Evolutionary conservation across 2,888 invertebrate species (phyloP).

Genomic region (Dicyrtomina minuta): DNA sequence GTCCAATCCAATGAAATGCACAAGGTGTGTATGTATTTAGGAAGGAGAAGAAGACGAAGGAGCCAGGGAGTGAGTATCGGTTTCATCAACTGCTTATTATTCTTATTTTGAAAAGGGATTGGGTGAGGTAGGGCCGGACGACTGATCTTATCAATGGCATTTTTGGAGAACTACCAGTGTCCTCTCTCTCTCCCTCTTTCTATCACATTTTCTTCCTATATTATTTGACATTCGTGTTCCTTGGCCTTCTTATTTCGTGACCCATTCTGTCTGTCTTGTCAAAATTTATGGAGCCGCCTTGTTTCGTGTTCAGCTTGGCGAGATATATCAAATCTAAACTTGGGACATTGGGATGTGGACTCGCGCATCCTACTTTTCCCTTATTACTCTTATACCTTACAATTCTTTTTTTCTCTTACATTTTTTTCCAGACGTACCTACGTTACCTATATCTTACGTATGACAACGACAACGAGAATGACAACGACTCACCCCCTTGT

Average conservation of each 20-base stretch:
- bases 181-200: constrained; percentile 23
- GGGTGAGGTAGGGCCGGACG: constrained; percentile 33
- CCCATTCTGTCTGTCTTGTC: constrained; percentile 37
- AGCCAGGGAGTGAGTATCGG: constrained; percentile 21
- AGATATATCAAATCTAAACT: constrained; percentile 12
- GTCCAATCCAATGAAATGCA: constrained; percentile 27
- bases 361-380: constrained; percentile 30
- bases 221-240: constrained; percentile 29
- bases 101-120: constrained; percentile 32
- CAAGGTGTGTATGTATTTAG: constrained; percentile 32
- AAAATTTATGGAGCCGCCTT: constrained; percentile 41
- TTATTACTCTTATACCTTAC: neutral
- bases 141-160: constrained; percentile 42
- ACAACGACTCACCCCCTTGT: no score
- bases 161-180: constrained; percentile 42
- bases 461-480: no score
- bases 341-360: constrained; percentile 7
- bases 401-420: constrained; percentile 26
- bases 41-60: neutral
- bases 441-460: no score
- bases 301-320: constrained; percentile 33
- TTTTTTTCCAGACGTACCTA: constrained; percentile 23
- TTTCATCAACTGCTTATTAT: constrained; percentile 37
- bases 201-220: constrained; percentile 13
- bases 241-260: constrained; percentile 31